Conservation (phyloP, 2,888 invertebrate genomes). For the Dromius quadrimaculatus region DNA sequence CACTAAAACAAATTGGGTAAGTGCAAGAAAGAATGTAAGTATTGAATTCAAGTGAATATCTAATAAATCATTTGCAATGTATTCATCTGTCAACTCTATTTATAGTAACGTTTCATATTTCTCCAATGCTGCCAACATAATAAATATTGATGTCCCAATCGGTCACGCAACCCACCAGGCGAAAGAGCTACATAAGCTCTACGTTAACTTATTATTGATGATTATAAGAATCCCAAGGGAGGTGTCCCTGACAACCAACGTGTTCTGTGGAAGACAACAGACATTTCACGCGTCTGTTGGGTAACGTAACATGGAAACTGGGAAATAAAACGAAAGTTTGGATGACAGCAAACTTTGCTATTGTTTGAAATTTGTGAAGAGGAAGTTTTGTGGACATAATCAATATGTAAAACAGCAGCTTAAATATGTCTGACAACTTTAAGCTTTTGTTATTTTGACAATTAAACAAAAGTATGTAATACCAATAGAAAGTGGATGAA, state of each 20-base stretch:
- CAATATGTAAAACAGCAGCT: too few relatives aligned
- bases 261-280: slow-evolving; percentile 6
- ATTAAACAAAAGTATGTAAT: too few relatives aligned
- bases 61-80: neutral
- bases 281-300: neutral
- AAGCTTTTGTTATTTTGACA: too few relatives aligned
- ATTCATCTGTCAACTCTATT: neutral
- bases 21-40: neutral
- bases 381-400: too few relatives aligned
- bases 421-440: too few relatives aligned
- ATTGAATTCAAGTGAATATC: neutral
- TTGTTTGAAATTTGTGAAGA: too few relatives aligned
- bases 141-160: slow-evolving; percentile 28
- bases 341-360: too few relatives aligned
- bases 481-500: too few relatives aligned
- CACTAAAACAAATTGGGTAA: neutral
- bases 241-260: slow-evolving; percentile 27
- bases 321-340: slow-evolving; percentile 13
- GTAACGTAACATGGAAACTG: neutral
- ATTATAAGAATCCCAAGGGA: slow-evolving; percentile 18
- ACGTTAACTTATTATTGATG: slow-evolving; percentile 33
- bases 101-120: too few relatives aligned
- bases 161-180: slow-evolving; percentile 3
- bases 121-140: too few relatives aligned
- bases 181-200: slow-evolving; percentile 12